Percentiles rank a stretch among this genome's conserved stretches.
phyloP scores from a whole-genome alignment of 2,888 invertebrate species.

The Drosophila suboccidentalis region DNA sequence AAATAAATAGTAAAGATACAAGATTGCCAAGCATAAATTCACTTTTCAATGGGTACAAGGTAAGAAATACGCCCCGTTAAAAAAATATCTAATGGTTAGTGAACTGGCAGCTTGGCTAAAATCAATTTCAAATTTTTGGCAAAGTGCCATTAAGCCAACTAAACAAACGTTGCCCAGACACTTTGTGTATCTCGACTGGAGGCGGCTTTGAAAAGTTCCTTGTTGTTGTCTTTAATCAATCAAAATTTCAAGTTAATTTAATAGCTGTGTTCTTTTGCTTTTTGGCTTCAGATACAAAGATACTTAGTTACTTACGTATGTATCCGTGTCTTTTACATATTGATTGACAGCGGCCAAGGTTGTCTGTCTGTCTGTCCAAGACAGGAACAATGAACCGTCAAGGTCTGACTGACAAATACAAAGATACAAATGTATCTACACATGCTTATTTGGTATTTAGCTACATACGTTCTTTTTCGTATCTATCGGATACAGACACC shows the following conservation, averaged over 20 bases:
- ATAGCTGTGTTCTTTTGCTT: slow-evolving; percentile 48
- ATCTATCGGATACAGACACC: slow-evolving; percentile 23
- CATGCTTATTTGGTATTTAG: slow-evolving; percentile 1
- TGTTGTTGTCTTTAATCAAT: slow-evolving; percentile 65
- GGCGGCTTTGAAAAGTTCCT: slow-evolving; percentile 27
- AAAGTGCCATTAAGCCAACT: slow-evolving; percentile 47
- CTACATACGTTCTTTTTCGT: not conserved
- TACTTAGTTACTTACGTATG: slow-evolving; percentile 16
- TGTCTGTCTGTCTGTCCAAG: not conserved
- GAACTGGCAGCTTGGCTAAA: slow-evolving; percentile 10
- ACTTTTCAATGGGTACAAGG: slow-evolving; percentile 12
- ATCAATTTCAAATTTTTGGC: slow-evolving; percentile 27
- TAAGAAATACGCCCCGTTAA: slow-evolving; percentile 12
- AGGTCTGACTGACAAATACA: slow-evolving; percentile 25
- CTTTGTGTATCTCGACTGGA: slow-evolving; percentile 9
- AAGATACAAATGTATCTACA: slow-evolving; percentile 25
- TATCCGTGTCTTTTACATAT: slow-evolving; percentile 37
- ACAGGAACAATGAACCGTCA: slow-evolving; percentile 30
- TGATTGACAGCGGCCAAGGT: slow-evolving; percentile 47
- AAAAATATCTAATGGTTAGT: slow-evolving; percentile 4
- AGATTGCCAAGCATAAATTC: not conserved
- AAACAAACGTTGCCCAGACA: slow-evolving; percentile 9
- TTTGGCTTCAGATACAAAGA: slow-evolving; percentile 8
- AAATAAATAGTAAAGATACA: not conserved
- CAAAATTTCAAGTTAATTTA: slow-evolving; percentile 70